A percentile compares a stretch with the other conserved stretches of the same genome.
These are phyloP conservation scores for Ferrisia virgata DNA, from an alignment of 2,888 invertebrate genomes.

Conservation along the genomic window DNA sequence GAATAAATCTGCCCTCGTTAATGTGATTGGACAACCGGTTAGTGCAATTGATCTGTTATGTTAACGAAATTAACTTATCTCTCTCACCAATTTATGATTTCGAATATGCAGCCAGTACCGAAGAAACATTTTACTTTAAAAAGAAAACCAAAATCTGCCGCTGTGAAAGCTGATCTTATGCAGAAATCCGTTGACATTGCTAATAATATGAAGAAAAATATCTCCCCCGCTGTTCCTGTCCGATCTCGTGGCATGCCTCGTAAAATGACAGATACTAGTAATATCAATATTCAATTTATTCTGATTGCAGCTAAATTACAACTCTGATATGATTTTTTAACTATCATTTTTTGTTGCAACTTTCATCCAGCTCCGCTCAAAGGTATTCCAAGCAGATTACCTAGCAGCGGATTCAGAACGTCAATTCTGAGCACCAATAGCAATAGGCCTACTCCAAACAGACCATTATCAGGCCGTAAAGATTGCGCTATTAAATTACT, in stretches of 20 bases:
- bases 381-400: conserved; percentile 81
- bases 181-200: conserved; percentile 89
- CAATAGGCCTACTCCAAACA: conserved; percentile 57
- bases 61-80: not conserved
- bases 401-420: conserved; percentile 59
- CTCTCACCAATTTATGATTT: conserved; percentile 34
- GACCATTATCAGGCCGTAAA: conserved; percentile 68
- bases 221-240: conserved; percentile 84
- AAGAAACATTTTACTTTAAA: conserved; percentile 90
- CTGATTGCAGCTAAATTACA: not conserved
- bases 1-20: conserved; percentile 85
- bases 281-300: conserved; percentile 51
- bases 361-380: conserved; percentile 73
- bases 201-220: conserved; percentile 81
- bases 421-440: conserved; percentile 54
- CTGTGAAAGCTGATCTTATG: conserved; percentile 80
- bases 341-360: not conserved
- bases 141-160: conserved; percentile 91
- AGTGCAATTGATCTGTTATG: conserved; percentile 35
- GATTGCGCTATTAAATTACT: conserved; percentile 92
- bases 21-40: conserved; percentile 65
- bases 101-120: conserved; percentile 64
- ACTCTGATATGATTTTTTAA: not conserved
- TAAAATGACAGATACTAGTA: conserved; percentile 95
- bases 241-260: conserved; percentile 85